Conservation (phyloP, 2,888 invertebrate species). For the Pseudococcus longispinus region DNA sequence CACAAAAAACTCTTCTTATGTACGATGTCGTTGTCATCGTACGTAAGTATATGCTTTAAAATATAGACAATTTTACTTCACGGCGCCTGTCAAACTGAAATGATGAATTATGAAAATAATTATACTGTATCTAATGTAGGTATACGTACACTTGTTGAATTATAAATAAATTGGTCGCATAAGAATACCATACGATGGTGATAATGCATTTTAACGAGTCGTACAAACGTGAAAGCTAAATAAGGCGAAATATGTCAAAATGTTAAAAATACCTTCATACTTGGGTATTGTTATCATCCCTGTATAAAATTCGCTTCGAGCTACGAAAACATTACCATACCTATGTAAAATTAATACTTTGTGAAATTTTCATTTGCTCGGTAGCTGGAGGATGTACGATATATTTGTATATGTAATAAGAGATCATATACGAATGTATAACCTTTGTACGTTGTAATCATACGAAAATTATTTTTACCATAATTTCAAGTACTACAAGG, state of each 20-base stretch:
- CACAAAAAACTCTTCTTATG: neutral
- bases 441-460: constrained; percentile 15
- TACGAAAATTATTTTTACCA: constrained; percentile 14
- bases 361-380: neutral
- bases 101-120: constrained; percentile 31
- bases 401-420: neutral
- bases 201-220: neutral
- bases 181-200: neutral
- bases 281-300: neutral
- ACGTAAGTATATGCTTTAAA: neutral
- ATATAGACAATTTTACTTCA: neutral
- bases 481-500: constrained; percentile 7
- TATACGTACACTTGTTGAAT: neutral
- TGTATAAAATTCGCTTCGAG: neutral
- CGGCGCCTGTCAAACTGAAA: neutral
- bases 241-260: neutral
- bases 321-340: neutral
- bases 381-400: constrained; percentile 13
- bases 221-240: neutral
- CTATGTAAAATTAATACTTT: neutral
- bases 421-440: neutral
- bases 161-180: constrained; percentile 7
- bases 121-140: neutral
- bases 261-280: neutral
- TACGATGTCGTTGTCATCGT: constrained; percentile 7